Evolutionary conservation across 2,113 vertebrate genomes (phyloP).

Genomic region (Zeus faber): DNA sequence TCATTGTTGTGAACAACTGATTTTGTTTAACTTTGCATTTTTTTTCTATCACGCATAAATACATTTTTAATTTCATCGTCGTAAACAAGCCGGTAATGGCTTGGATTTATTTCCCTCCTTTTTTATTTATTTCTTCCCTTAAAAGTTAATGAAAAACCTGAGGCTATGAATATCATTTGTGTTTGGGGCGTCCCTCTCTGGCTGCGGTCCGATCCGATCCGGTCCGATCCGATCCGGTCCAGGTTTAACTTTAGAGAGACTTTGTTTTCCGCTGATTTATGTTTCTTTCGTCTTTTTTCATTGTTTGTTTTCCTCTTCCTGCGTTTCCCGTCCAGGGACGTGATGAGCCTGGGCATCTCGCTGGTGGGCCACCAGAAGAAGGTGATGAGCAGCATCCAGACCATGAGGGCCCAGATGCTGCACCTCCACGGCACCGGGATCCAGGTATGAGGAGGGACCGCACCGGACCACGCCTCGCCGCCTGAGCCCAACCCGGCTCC

Average conservation of each 20-base stretch:
- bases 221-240: no score
- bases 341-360: constrained; percentile 98
- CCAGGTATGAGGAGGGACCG: constrained; percentile 89
- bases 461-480: constrained; percentile 60
- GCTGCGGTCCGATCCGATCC: no score
- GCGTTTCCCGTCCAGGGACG: constrained; percentile 92
- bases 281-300: constrained; percentile 63
- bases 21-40: not conserved
- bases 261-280: constrained; percentile 46
- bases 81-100: constrained; percentile 28
- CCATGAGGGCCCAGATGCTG: constrained; percentile 98
- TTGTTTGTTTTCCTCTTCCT: no score
- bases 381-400: constrained; percentile 99
- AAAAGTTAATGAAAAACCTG: constrained; percentile 46
- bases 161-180: constrained; percentile 43
- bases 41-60: constrained; percentile 8
- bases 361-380: constrained; percentile 99
- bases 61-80: constrained; percentile 30
- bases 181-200: no score
- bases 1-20: no score
- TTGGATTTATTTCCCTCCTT: constrained; percentile 2
- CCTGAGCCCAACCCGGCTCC: constrained; percentile 64
- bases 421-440: constrained; percentile 96
- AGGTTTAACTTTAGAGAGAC: no score
- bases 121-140: constrained; percentile 23